Conservation (phyloP, 2,888 invertebrate genomes). For the Luperina testacea region DNA sequence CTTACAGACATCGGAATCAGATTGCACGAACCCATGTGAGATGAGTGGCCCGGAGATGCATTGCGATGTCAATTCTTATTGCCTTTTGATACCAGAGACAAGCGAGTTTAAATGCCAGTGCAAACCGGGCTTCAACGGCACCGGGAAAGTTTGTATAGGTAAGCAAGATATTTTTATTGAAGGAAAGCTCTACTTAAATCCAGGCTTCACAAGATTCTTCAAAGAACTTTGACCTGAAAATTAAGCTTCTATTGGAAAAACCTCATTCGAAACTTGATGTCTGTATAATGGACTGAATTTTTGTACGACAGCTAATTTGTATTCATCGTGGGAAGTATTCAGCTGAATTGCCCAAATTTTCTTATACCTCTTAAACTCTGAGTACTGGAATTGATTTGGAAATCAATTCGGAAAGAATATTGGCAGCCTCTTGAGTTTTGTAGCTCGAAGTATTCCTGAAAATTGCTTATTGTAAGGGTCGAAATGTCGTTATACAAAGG, state of each 20-base stretch:
- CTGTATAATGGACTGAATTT: constrained; percentile 48
- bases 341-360: constrained; percentile 40
- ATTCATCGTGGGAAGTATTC: constrained; percentile 46
- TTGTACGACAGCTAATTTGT: constrained; percentile 53
- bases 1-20: constrained; percentile 93
- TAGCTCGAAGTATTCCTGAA: constrained; percentile 12
- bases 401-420: constrained; percentile 40
- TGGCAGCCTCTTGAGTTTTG: constrained; percentile 21
- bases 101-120: constrained; percentile 97
- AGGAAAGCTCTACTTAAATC: constrained; percentile 19
- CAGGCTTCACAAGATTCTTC: constrained; percentile 9
- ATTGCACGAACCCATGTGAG: constrained; percentile 97
- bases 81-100: constrained; percentile 95
- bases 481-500: neutral
- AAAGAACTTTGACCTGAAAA: constrained; percentile 37
- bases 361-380: constrained; percentile 34
- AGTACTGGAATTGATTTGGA: constrained; percentile 44
- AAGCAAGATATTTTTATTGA: constrained; percentile 60
- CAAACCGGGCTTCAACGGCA: constrained; percentile 97
- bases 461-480: neutral
- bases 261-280: constrained; percentile 38
- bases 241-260: constrained; percentile 42
- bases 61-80: constrained; percentile 96
- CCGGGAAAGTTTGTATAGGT: constrained; percentile 94
- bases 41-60: constrained; percentile 95